phyloP scores from a whole-genome alignment of 2,797 vertebrate species.

The Babyrousa celebensis region DNA sequence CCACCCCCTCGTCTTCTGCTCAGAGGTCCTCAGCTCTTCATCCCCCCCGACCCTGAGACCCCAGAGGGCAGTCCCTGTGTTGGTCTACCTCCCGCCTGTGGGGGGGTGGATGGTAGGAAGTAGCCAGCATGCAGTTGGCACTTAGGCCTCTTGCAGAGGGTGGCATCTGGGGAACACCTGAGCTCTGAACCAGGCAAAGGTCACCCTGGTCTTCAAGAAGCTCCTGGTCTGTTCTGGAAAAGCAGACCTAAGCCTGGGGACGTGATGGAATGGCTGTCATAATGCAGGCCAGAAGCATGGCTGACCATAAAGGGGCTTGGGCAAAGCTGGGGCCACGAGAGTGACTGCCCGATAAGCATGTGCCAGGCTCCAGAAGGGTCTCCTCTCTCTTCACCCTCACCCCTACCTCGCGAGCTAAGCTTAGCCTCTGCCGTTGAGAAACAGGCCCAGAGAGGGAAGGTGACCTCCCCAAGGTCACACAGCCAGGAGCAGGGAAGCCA shows the following conservation, averaged over 20 bases:
- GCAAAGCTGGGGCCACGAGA: fast-evolving
- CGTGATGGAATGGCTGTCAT: background rate
- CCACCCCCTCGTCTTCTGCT: background rate
- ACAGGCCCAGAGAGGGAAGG: background rate
- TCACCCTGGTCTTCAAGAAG: background rate
- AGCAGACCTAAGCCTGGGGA: background rate
- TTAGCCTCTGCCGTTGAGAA: background rate
- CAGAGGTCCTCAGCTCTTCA: background rate
- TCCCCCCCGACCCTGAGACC: background rate
- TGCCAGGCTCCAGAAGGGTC: background rate
- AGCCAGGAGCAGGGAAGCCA: background rate
- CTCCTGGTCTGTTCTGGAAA: background rate
- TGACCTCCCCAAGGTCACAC: background rate
- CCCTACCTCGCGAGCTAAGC: background rate
- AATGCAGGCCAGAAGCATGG: background rate
- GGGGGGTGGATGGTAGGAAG: background rate
- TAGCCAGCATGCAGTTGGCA: fast-evolving
- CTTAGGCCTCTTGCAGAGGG: fast-evolving
- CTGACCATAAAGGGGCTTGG: fast-evolving
- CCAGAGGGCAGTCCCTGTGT: fast-evolving
- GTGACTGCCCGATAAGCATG: fast-evolving
- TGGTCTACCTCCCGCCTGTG: background rate
- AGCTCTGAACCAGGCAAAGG: background rate
- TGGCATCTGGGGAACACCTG: background rate
- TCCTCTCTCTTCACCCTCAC: background rate